phyloP scores from a whole-genome alignment of 2,113 vertebrate species.

The Phalacrocorax brasilianus region DNA sequence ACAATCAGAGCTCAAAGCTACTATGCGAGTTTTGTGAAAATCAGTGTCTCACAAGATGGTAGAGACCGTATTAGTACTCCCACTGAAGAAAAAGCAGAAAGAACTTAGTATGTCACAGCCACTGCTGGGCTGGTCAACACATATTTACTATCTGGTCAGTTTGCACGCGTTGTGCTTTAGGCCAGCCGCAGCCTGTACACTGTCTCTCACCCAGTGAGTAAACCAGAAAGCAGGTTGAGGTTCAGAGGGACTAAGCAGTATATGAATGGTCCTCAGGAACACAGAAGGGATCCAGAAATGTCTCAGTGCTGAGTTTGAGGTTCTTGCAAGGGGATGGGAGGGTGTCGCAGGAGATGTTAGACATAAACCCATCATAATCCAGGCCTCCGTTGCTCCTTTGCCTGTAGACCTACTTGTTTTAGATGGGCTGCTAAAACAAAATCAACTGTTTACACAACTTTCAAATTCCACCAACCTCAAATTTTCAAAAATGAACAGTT shows the following conservation, averaged over 20 bases:
- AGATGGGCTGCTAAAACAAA: not conserved
- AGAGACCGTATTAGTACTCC: not conserved
- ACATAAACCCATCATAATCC: not conserved
- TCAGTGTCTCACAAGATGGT: accelerated
- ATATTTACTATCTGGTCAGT: not conserved
- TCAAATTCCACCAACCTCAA: not conserved
- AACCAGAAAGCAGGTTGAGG: not conserved
- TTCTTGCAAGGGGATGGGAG: not conserved
- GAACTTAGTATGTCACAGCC: not conserved
- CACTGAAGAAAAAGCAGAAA: not conserved
- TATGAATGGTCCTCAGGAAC: not conserved
- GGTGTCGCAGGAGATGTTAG: not conserved
- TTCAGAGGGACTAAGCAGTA: not conserved
- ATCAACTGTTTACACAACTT: not conserved
- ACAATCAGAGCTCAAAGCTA: slow-evolving; percentile 1
- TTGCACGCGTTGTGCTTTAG: accelerated
- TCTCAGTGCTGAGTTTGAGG: not conserved
- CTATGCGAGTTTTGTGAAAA: not conserved
- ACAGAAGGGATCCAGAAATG: not conserved
- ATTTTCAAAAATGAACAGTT: not conserved
- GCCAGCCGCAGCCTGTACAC: not conserved
- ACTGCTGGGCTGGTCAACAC: not conserved
- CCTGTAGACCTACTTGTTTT: not conserved
- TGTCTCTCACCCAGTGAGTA: not conserved
- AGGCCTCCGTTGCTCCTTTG: not conserved